Percentiles rank a stretch among this genome's conserved stretches.
Evolutionary conservation across 2,797 vertebrate genomes (phyloP).

Genomic region (Lepus townsendii): DNA sequence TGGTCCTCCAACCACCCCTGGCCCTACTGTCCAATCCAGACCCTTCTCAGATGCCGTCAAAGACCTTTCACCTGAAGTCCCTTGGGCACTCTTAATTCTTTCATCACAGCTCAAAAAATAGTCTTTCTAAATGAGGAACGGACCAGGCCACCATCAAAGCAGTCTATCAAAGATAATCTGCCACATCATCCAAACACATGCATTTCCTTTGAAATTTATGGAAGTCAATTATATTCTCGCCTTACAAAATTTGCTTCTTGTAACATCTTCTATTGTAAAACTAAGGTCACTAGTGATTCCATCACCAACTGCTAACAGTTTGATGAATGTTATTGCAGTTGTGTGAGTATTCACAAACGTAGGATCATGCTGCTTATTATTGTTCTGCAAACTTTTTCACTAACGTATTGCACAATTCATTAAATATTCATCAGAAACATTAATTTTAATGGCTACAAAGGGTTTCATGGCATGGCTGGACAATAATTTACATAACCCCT

Average conservation of each 20-base stretch:
- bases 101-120: neutral
- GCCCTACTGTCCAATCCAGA: neutral
- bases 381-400: neutral
- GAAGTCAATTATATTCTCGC: neutral
- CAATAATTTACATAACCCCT: neutral
- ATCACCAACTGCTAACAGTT: neutral
- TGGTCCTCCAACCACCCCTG: neutral
- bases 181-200: neutral
- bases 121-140: neutral
- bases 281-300: neutral
- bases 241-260: constrained; percentile 9
- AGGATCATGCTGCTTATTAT: neutral
- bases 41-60: neutral
- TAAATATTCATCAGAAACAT: neutral
- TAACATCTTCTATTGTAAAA: constrained; percentile 16
- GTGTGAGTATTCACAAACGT: neutral
- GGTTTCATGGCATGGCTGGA: neutral
- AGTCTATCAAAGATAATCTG: neutral
- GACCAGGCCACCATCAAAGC: neutral
- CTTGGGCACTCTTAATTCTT: neutral
- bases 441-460: neutral
- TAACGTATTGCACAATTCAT: neutral
- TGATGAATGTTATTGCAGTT: neutral
- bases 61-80: neutral
- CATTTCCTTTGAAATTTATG: neutral